Conservation (phyloP, 2,888 invertebrate genomes). For the Machimus rusticus region DNA sequence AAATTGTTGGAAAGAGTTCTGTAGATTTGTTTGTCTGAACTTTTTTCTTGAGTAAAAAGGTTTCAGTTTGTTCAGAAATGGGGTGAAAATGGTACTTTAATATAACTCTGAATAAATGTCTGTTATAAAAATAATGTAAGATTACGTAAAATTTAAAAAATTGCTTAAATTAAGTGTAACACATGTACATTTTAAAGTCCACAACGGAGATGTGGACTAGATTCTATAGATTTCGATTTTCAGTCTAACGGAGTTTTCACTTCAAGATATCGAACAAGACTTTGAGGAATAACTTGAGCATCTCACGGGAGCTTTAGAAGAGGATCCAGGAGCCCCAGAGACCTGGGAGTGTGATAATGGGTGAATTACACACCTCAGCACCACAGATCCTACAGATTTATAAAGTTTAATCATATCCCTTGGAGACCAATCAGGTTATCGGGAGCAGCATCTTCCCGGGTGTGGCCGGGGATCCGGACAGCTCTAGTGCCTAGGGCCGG, state of each 20-base stretch:
- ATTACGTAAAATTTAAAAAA: neutral
- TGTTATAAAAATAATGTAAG: too few species aligned
- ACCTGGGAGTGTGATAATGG: neutral
- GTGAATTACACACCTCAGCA: neutral
- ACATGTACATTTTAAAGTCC: neutral
- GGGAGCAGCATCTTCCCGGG: neutral
- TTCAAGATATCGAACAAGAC: neutral
- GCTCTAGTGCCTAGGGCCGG: neutral
- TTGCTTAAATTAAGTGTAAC: neutral
- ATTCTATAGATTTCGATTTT: neutral
- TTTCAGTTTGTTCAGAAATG: too few species aligned
- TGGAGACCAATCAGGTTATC: slow-evolving; percentile 9
- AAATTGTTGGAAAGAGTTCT: too few species aligned
- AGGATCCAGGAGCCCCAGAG: neutral
- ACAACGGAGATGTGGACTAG: neutral
- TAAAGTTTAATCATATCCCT: neutral
- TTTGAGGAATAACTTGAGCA: neutral
- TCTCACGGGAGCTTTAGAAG: neutral
- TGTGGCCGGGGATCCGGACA: neutral
- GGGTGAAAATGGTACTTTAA: too few species aligned
- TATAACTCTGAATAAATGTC: too few species aligned
- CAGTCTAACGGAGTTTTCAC: neutral
- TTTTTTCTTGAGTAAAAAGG: too few species aligned
- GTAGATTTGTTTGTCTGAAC: too few species aligned
- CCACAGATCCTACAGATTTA: neutral